A percentile compares a stretch with the other conserved stretches of the same genome.
Evolutionary conservation across 2,797 vertebrate genomes (phyloP).

Genomic region (Kryptopterus vitreolus): DNA sequence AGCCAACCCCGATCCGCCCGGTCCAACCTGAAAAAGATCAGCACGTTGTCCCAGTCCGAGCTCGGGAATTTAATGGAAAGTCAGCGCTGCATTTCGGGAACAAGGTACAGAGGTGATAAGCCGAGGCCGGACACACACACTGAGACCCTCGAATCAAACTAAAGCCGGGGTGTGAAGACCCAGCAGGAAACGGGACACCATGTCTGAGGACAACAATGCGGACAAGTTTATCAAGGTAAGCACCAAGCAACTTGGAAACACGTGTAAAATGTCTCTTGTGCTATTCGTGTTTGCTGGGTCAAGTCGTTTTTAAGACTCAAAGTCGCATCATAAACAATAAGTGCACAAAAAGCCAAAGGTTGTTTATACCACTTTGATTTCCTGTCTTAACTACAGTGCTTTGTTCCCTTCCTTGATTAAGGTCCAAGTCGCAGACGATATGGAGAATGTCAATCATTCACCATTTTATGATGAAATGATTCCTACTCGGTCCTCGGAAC

Average conservation of each 20-base stretch:
- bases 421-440: neutral
- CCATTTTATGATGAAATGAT: conserved; percentile 1
- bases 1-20: no score
- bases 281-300: no score
- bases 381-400: neutral
- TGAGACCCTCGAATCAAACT: neutral
- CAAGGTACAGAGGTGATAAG: conserved; percentile 9
- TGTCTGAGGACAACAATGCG: conserved; percentile 86
- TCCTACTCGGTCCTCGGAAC: neutral
- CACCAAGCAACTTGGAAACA: no score
- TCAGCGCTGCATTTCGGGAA: conserved; percentile 14
- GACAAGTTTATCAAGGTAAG: conserved; percentile 91
- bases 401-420: neutral
- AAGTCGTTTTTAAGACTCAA: no score
- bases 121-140: conserved; percentile 9
- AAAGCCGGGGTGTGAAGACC: neutral
- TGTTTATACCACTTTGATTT: neutral
- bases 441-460: conserved; percentile 25
- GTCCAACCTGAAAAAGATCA: neutral
- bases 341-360: no score
- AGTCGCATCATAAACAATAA: no score
- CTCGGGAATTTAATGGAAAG: conserved; percentile 23
- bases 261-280: no score
- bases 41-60: neutral
- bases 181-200: conserved; percentile 58